Base-by-base conservation (phyloP, 2,888 invertebrate genomes). In the Phanerotoma sp. region DNA sequence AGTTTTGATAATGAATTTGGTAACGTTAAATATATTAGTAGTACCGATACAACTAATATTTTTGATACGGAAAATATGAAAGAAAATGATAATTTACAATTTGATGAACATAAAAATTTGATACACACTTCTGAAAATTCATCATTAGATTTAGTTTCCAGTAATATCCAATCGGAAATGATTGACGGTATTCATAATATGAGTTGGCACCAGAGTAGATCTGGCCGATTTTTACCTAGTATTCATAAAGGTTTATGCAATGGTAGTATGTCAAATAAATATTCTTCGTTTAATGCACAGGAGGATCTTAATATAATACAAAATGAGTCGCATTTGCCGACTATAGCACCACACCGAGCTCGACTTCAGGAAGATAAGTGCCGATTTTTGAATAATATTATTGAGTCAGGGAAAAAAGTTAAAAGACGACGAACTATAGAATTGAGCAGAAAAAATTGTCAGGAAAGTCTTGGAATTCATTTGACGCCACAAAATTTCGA, bases 401-500 rank as follows among this genome's bases (percentile, higher is more conserved):
- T 77, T 28, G 70, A 74, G 47, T 69, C 70, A 7, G 65, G 69
- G 13, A 71, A 66, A 50, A 68, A 67, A 45, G 68, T 75, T 5
- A 81, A 85, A 55, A 78, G 85, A 45, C 86, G 86, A 71, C 79
- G 86, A 57, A 82, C 85, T 69, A 82, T 89, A 50, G 83, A 86
- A 63, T 76, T 90, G 62, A 79, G 84, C 54, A 86, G 88, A 69
- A 81, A 84, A 30, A 83, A 84, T 64, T 77, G 85, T 48, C 84
- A 85, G 64, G 87, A 87, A 69, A 86, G 84, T 64, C 79, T 89
- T 32, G 89, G 89, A 3, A 83, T 89, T 33, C 85, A 87, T 62
- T 76, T 90, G 60, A 85, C 88, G 28, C 87, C 87, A 64, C 86
- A 87, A 66, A 79, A 71, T 18, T 30, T 66, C 9, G 70, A 66